Evolutionary conservation across 2,797 vertebrate species (phyloP).

Genomic region (Clarias fuscus): DNA sequence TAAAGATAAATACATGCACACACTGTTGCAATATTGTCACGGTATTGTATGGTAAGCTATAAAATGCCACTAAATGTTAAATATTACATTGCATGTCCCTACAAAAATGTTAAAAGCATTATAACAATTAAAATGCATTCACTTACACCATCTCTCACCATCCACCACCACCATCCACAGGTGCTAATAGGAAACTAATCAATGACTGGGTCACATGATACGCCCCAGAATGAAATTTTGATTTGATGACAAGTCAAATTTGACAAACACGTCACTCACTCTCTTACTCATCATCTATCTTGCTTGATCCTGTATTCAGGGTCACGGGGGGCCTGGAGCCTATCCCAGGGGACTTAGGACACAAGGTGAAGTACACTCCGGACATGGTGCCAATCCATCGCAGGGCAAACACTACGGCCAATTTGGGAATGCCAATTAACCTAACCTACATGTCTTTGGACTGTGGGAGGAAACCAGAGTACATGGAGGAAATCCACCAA

Average conservation of each 20-base stretch:
- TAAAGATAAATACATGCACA: neutral
- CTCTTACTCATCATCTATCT: too few species aligned
- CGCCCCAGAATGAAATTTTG: neutral
- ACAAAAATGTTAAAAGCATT: neutral
- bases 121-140: neutral
- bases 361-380: too few species aligned
- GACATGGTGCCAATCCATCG: too few species aligned
- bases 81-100: neutral
- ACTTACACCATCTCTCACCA: neutral
- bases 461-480: too few species aligned
- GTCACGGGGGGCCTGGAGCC: too few species aligned
- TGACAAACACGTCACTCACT: neutral
- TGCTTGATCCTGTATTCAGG: too few species aligned
- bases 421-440: too few species aligned
- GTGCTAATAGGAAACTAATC: neutral
- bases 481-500: too few species aligned
- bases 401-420: too few species aligned
- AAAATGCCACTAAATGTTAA: neutral
- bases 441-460: too few species aligned
- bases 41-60: neutral
- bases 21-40: neutral
- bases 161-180: neutral
- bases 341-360: too few species aligned
- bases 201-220: neutral
- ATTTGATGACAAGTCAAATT: neutral